Evolutionary conservation across 2,797 vertebrate species (phyloP).

Genomic region (Ctenosaura bakeri): DNA sequence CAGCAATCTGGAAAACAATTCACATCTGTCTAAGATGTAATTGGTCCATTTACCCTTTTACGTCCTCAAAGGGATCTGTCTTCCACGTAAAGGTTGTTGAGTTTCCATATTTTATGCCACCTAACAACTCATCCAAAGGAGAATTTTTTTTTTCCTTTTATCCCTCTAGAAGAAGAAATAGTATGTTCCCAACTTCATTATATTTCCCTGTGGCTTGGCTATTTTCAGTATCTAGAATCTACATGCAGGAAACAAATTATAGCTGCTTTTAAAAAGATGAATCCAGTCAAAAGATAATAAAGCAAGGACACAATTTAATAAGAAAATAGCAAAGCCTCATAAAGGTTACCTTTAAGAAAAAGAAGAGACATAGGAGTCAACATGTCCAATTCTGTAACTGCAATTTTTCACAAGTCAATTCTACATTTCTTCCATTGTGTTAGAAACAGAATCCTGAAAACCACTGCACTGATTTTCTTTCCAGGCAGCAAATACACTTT

Average conservation of each 20-base stretch:
- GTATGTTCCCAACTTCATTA: background rate
- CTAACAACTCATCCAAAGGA: background rate
- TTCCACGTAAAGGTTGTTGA: background rate
- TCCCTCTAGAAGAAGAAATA: conserved; percentile 10
- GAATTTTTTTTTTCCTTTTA: conserved; percentile 18
- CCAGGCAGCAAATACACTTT: background rate
- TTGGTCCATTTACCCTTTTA: background rate
- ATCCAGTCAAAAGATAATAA: conserved; percentile 27
- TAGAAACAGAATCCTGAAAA: background rate
- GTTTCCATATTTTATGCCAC: conserved; percentile 17
- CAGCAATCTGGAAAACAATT: conserved; percentile 15
- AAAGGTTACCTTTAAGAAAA: conserved; percentile 19
- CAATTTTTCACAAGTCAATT: background rate
- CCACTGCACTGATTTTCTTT: conserved; percentile 18
- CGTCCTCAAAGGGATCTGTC: background rate
- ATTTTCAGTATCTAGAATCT: conserved; percentile 21
- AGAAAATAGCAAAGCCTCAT: background rate
- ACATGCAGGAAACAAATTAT: conserved; percentile 1
- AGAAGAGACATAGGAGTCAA: conserved; percentile 15
- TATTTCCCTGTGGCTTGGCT: conserved; percentile 29
- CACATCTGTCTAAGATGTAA: background rate
- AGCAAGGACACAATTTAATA: background rate
- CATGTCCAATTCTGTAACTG: conserved; percentile 1
- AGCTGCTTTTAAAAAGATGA: conserved; percentile 21
- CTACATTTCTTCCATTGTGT: conserved; percentile 1